Evolutionary conservation across 2,797 vertebrate species (phyloP).

Genomic region (Muscicapa striata): DNA sequence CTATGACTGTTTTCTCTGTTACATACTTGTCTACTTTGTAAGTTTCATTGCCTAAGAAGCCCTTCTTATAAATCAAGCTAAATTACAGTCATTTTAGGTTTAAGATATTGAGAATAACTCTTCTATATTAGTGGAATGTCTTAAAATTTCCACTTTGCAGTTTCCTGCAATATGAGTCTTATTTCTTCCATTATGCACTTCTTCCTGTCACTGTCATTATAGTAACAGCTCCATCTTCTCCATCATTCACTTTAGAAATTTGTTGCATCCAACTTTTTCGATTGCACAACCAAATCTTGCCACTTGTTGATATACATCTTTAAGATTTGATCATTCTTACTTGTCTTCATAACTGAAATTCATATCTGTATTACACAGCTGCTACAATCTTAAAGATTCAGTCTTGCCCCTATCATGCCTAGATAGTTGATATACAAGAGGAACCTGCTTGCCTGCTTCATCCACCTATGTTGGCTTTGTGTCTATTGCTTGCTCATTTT

Average conservation of each 20-base stretch:
- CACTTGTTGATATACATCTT: neutral
- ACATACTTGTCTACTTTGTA: neutral
- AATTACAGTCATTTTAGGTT: neutral
- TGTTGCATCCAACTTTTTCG: accelerated
- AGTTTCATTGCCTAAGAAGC: neutral
- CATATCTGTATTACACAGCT: neutral
- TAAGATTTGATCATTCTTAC: neutral
- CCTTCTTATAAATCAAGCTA: neutral
- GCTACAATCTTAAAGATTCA: neutral
- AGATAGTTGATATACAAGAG: neutral
- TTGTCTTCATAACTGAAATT: neutral
- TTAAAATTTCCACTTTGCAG: neutral
- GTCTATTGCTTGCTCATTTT: neutral
- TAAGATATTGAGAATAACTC: neutral
- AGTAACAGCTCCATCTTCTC: neutral
- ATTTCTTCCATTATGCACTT: neutral
- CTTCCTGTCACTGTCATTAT: neutral
- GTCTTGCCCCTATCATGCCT: neutral
- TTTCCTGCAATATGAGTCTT: neutral
- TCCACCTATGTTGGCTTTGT: neutral
- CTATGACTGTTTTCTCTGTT: neutral
- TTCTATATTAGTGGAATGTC: neutral
- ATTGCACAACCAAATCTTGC: neutral
- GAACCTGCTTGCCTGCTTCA: neutral
- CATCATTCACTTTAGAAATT: neutral